Base-by-base conservation (phyloP, 2,888 invertebrate genomes). In the Homarus gammarus region DNA sequence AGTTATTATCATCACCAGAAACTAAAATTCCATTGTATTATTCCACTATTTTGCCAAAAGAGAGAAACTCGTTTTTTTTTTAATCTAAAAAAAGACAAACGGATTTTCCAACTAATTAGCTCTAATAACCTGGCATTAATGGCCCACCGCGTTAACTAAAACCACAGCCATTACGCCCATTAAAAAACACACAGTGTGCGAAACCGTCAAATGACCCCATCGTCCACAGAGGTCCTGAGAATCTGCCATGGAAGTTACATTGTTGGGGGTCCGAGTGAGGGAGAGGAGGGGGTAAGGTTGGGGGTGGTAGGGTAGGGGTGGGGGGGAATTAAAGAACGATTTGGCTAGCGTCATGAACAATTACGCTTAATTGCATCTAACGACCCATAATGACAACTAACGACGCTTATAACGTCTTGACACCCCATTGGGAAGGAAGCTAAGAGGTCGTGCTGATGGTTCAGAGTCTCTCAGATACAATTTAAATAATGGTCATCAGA, bases 401-500 rank as follows among this genome's bases (percentile, higher is more conserved):
- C 10, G 56, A 8, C 10, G 2, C 56, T 18, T 18, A 18, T 44
- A 27, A 0, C 3, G 64, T 0, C 5, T 27, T 64, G 27, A 27
- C 27, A 27, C 64, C 5, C 18, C 27, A 10, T 10, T 8, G 27
- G 27, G 61, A 27, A 18, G 27, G 1, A 3, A 61, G 10, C 27
- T 61, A 61, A 61, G 61, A 27, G 61, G 3, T 10, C 61, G 2
- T 18, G 18, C 10, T 56, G 56, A n/a, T n/a, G n/a, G n/a, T n/a
- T n/a, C n/a, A n/a, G n/a, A n/a, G n/a, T 18, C 56, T 18, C 22
- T 56, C 18, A 18, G 56, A 56, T 44, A 77, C 44, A 77, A 77
- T 77, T 77, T 49, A 44, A 44, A 77, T 49, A 51, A 56, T 78
- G 78, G 51, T 36, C 78, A 51, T 78, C 36, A 56, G 61, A 22